Base-by-base conservation (phyloP, 2,797 vertebrate species). In the Bradypodion pumilum region DNA sequence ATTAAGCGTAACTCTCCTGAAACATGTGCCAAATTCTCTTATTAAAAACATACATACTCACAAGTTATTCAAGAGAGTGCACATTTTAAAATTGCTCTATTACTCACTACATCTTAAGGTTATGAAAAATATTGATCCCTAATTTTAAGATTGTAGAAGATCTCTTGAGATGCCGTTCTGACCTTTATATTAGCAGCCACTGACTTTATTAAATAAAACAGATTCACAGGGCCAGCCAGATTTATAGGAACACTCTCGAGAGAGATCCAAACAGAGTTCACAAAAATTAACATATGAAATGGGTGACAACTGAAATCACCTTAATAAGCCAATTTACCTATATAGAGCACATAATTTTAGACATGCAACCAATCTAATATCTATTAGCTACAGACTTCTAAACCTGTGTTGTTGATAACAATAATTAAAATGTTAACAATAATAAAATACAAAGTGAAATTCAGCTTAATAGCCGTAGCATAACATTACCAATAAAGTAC, bases 1-100 rank as follows among this genome's bases (percentile, higher is more conserved):
- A 93, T 91, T 85, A 93, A 87, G 85, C 90, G 75, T 40, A 85
- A 89, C 35, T 46, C 16, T 82, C 87, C 89, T 81, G 85, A 91
- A 91, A 92, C 23, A 89, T 86, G 88, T 63, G 27, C 32, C 32
- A 69, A 80, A 76, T 68, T 44, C 46, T 85, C 13, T 77, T 37
- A 32, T 35, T 25, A 40, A 74, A 78, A 78, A 4, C 13, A 19
- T 16, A 68, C 37, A 37, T 56, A 19, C 42, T 5, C 37, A 40
- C 59, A 78, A 82, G 49, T 66, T 63, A 1, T 0, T 42, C 42
- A 35, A 75, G 74, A 84, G 62, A 79, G 29, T 66, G 77, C 56
- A 44, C 76, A 79, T 65, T 65, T 66, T 56, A 78, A 78, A 69
- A 85, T 79, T 74, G 52, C 59, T 56, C 44, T 25, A 4, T 25